Evolutionary conservation across 2,113 vertebrate species (phyloP).

Genomic region (Acrocephalus arundinaceus): DNA sequence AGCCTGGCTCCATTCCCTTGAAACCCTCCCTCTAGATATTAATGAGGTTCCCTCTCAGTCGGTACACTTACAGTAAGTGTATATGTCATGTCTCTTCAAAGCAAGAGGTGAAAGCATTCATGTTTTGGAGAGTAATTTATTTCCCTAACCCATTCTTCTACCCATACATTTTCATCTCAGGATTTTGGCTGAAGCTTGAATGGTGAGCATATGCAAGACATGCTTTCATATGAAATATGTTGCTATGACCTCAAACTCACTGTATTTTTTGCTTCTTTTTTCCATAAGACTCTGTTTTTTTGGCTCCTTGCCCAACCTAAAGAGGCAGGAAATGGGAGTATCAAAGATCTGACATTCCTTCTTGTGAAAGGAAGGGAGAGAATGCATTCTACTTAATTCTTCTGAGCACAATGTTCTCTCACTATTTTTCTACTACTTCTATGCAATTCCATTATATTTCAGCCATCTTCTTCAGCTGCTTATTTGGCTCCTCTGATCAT

Average conservation of each 20-base stretch:
- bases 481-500: background rate
- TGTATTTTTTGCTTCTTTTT: conserved; percentile 36
- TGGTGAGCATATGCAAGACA: background rate
- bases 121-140: background rate
- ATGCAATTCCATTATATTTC: background rate
- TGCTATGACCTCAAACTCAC: background rate
- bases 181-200: background rate
- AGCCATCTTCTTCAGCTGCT: background rate
- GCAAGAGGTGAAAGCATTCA: background rate
- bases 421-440: background rate
- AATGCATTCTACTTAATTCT: background rate
- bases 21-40: background rate
- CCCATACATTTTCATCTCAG: background rate
- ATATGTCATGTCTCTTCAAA: background rate
- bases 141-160: background rate
- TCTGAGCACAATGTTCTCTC: background rate
- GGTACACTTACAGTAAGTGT: background rate
- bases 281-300: background rate
- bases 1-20: background rate
- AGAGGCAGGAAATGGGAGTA: conserved; percentile 46
- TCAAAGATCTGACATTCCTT: conserved; percentile 42
- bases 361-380: conserved; percentile 43
- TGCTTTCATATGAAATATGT: background rate
- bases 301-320: background rate
- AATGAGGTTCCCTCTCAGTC: background rate